Evolutionary conservation across 2,113 vertebrate species (phyloP).

Genomic region (Tapirus terrestris): DNA sequence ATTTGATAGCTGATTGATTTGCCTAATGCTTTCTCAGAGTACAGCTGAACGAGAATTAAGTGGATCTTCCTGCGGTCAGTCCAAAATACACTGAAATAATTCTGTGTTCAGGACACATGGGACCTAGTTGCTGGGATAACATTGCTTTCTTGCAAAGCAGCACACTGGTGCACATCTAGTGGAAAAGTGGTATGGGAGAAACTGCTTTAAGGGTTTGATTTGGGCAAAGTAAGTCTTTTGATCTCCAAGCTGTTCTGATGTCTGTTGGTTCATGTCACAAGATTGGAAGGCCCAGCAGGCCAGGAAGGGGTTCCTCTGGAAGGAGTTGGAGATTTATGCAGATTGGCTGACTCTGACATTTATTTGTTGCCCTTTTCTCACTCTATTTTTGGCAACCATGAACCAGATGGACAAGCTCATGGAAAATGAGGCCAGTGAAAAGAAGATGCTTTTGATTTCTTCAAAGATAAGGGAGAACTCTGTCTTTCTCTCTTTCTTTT

Average conservation of each 20-base stretch:
- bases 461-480: slow-evolving; percentile 61
- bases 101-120: not conserved
- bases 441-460: slow-evolving; percentile 66
- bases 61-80: not conserved
- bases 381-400: slow-evolving; percentile 73
- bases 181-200: not conserved
- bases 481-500: not conserved
- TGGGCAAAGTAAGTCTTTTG: slow-evolving; percentile 70
- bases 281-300: slow-evolving; percentile 69
- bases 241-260: slow-evolving; percentile 69
- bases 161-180: not conserved
- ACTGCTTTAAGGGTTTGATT: slow-evolving; percentile 34
- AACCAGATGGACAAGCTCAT: slow-evolving; percentile 71
- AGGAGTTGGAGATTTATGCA: slow-evolving; percentile 68
- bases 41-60: not conserved
- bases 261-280: slow-evolving; percentile 68
- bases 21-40: not conserved
- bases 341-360: slow-evolving; percentile 74
- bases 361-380: slow-evolving; percentile 74
- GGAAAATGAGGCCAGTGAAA: slow-evolving; percentile 67
- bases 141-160: not conserved
- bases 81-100: not conserved
- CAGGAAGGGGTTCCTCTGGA: slow-evolving; percentile 74
- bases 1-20: not conserved
- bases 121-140: not conserved